phyloP scores from a whole-genome alignment of 2,888 invertebrate species.

The Omphaloscelis lunosa region DNA sequence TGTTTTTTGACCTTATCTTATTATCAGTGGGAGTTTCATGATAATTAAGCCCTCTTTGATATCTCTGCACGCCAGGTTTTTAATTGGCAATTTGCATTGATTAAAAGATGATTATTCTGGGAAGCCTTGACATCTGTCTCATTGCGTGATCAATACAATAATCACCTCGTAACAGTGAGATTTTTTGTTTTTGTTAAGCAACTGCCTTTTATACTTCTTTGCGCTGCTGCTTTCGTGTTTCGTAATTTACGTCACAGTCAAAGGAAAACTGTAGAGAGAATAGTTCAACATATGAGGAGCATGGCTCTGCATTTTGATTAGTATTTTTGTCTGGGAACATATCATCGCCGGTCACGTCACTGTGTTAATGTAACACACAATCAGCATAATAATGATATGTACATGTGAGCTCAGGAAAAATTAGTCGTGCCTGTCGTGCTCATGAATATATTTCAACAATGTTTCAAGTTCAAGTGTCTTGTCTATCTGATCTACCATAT shows the following conservation, averaged over 20 bases:
- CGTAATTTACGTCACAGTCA: conserved; percentile 47
- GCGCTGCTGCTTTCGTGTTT: conserved; percentile 39
- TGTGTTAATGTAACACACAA: conserved; percentile 62
- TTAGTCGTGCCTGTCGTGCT: conserved; percentile 62
- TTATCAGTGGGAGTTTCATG: conserved; percentile 66
- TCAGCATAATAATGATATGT: conserved; percentile 66
- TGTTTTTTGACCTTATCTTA: conserved; percentile 63
- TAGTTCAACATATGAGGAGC: conserved; percentile 48
- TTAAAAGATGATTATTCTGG: conserved; percentile 70
- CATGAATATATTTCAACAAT: conserved; percentile 61
- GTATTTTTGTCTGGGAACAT: conserved; percentile 61
- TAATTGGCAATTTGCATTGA: conserved; percentile 83
- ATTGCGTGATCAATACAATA: conserved; percentile 71
- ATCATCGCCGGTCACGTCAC: conserved; percentile 62
- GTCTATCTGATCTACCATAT: conserved; percentile 52
- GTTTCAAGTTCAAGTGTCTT: conserved; percentile 62
- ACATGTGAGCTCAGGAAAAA: conserved; percentile 59
- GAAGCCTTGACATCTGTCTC: conserved; percentile 75
- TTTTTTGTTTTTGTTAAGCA: conserved; percentile 58
- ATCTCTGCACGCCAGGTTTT: conserved; percentile 68
- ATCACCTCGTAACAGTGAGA: conserved; percentile 57
- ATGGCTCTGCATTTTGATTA: conserved; percentile 66
- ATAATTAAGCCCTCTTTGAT: conserved; percentile 64
- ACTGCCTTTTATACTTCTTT: conserved; percentile 56
- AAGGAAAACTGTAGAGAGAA: conserved; percentile 44